Conservation (phyloP, 2,888 invertebrate genomes). For the Thera obeliscata region DNA sequence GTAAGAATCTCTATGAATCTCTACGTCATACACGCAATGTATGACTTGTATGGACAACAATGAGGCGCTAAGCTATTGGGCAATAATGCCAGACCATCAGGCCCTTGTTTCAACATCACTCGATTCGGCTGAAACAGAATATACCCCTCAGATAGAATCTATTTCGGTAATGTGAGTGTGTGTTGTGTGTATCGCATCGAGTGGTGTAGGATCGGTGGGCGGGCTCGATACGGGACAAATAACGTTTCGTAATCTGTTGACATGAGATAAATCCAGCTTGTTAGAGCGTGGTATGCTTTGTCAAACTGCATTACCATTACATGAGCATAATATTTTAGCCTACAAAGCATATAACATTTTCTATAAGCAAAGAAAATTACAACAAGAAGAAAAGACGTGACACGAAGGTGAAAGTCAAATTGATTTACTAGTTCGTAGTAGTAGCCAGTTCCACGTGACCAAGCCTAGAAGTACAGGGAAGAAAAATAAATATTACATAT, state of each 20-base stretch:
- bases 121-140: conserved; percentile 10
- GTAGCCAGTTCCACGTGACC: too few relatives aligned
- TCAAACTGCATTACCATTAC: conserved; percentile 11
- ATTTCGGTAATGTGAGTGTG: neutral
- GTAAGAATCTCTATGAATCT: neutral
- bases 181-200: conserved; percentile 1
- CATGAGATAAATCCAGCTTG: conserved; percentile 27
- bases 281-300: conserved; percentile 16
- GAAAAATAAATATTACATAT: too few relatives aligned
- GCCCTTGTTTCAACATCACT: conserved; percentile 18
- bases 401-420: too few relatives aligned
- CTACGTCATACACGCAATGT: conserved; percentile 18
- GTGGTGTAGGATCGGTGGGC: conserved; percentile 4
- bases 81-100: conserved; percentile 28
- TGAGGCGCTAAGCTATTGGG: conserved; percentile 41
- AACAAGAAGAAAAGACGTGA: too few relatives aligned
- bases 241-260: conserved; percentile 28
- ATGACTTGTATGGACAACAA: conserved; percentile 37
- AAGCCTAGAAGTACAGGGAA: too few relatives aligned
- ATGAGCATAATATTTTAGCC: too few relatives aligned
- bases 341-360: too few relatives aligned
- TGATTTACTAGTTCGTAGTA: too few relatives aligned
- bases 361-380: too few relatives aligned
- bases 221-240: conserved; percentile 21
- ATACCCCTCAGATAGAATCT: too few relatives aligned